These are phyloP conservation scores for Aramus guarauna DNA, from an alignment of 2,113 vertebrate genomes.

Conservation along the genomic window DNA sequence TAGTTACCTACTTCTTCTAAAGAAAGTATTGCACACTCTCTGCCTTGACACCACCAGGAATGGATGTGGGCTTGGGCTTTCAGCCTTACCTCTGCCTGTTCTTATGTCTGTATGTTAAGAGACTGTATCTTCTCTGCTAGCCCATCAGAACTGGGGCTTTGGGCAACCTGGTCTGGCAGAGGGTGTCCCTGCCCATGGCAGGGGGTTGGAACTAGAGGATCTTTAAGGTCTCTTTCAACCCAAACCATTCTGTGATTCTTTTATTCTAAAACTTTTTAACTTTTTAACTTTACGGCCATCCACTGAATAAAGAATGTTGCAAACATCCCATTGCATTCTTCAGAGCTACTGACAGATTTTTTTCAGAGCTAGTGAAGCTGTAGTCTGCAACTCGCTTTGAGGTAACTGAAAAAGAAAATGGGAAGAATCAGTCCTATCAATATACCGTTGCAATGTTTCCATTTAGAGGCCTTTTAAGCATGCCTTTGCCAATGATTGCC, in stretches of 20 bases:
- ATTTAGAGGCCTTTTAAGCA: neutral
- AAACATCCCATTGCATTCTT: neutral
- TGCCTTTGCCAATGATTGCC: neutral
- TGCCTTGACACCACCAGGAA: neutral
- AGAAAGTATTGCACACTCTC: neutral
- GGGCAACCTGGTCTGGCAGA: too few relatives aligned
- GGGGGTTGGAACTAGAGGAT: too few relatives aligned
- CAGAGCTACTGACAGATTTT: neutral
- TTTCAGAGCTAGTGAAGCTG: neutral
- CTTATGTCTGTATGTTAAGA: neutral
- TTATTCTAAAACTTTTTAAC: neutral
- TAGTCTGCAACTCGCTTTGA: neutral
- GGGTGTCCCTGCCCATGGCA: too few relatives aligned
- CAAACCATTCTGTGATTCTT: too few relatives aligned
- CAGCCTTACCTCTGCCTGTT: neutral
- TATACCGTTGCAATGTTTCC: neutral
- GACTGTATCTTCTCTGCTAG: neutral
- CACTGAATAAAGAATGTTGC: neutral
- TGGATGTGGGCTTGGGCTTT: neutral
- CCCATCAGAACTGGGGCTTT: neutral
- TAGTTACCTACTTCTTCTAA: neutral
- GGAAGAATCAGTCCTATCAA: neutral
- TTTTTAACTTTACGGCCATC: neutral
- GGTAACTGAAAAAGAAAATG: neutral
- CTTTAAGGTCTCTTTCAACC: too few relatives aligned